Conservation (phyloP, 2,113 vertebrate genomes). For the Mesembrinibis cayennensis region DNA sequence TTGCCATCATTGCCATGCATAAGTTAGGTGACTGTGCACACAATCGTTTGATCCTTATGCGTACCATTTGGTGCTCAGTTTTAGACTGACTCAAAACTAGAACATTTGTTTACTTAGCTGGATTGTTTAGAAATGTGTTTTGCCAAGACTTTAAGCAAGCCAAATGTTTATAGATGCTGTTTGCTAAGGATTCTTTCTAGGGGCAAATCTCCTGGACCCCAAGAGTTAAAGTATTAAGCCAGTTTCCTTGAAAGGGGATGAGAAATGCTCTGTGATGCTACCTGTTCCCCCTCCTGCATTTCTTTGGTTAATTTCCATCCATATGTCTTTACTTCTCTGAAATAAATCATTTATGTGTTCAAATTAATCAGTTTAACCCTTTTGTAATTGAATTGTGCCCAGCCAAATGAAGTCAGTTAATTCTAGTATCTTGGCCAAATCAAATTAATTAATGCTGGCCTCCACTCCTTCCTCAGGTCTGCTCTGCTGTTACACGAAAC, state of each 20-base stretch:
- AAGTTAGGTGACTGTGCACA: background rate
- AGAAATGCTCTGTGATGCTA: background rate
- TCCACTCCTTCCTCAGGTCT: constrained; percentile 1
- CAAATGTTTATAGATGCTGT: background rate
- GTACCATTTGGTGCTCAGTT: background rate
- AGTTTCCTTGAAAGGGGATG: background rate
- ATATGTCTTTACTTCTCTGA: background rate
- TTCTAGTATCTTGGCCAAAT: constrained; percentile 6
- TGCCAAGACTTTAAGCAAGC: background rate
- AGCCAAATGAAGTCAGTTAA: constrained; percentile 17
- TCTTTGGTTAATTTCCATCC: background rate
- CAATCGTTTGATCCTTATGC: background rate
- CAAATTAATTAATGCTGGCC: constrained; percentile 21
- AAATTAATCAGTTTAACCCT: background rate
- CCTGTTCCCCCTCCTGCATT: background rate
- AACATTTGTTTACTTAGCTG: background rate
- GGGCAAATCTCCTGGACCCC: background rate
- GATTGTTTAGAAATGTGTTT: background rate
- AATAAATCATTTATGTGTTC: constrained; percentile 5
- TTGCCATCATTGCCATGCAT: background rate
- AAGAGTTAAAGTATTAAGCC: background rate
- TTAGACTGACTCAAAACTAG: background rate
- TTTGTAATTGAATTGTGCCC: background rate
- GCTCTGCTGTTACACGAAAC: background rate
- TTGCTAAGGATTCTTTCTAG: background rate